Evolutionary conservation across 2,888 invertebrate species (phyloP).

Genomic region (Pristionchus maxplancki): DNA sequence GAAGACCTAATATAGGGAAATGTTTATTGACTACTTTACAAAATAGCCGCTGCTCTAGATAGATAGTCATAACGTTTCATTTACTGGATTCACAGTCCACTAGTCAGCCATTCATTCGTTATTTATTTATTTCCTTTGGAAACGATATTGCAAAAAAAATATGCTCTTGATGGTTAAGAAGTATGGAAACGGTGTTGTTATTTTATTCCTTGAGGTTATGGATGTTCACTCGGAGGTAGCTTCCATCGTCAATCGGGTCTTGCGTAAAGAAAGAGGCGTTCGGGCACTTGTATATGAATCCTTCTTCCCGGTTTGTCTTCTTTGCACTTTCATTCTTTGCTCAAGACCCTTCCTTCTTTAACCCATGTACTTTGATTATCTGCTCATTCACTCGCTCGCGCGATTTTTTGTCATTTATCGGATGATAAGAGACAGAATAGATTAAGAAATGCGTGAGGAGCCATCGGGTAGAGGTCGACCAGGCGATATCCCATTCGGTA

Average conservation of each 20-base stretch:
- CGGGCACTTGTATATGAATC: slow-evolving; percentile 69
- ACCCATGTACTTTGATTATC: slow-evolving; percentile 23
- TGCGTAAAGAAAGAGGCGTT: slow-evolving; percentile 65
- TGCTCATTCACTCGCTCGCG: slow-evolving; percentile 42
- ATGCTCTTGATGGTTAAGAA: too few species aligned
- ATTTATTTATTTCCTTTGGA: too few species aligned
- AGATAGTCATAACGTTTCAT: too few species aligned
- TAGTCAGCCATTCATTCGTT: too few species aligned
- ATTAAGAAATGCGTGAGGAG: slow-evolving; percentile 51
- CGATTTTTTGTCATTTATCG: slow-evolving; percentile 39
- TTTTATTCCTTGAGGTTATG: slow-evolving; percentile 54
- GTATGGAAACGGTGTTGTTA: too few species aligned
- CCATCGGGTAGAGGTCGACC: slow-evolving; percentile 47
- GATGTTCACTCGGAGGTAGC: slow-evolving; percentile 67
- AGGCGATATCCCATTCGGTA: slow-evolving; percentile 58
- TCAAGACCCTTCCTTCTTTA: slow-evolving; percentile 59
- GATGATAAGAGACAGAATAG: not conserved
- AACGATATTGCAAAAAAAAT: too few species aligned
- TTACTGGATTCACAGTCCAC: too few species aligned
- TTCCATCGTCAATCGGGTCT: slow-evolving; percentile 65
- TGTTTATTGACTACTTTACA: too few species aligned
- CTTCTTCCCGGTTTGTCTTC: slow-evolving; percentile 64
- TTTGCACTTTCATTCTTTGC: not conserved
- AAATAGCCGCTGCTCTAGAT: too few species aligned
- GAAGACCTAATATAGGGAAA: too few species aligned